Evolutionary conservation across 92 coral and sea anemone genomes (phyloP), one percentile per base, ranked within the genome.

Genomic region (Umimayanthus chanpuru): DNA sequence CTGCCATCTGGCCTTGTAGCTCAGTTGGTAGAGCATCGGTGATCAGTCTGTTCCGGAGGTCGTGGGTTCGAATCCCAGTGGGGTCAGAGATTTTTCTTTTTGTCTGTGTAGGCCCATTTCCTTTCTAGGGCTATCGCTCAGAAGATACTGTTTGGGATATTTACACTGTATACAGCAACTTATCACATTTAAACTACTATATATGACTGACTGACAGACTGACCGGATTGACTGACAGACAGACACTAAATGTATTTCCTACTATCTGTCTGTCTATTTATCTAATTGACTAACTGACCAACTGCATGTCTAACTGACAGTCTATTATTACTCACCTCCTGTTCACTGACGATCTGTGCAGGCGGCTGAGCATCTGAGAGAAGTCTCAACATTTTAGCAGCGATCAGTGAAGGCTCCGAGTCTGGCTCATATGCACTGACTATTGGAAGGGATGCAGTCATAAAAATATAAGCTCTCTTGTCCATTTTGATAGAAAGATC

Each of bases 281-380:
- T n/a, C n/a, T n/a, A 32, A 32, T 32, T 61, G 68, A 21, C 26
- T 21, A 9, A 20, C 68, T 61, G 65, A 2, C 65, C 15, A 25
- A 20, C 68, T 61, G n/a, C 0, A 8, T 21, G 26, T 4, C 68
- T 61, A 7, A 61, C 4, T 61, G 68, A 61, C 68, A 20, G 68
- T 3, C 68, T 4, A 8, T 20, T 21, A 32, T 4, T 47, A 5
- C 86, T 53, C 55, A 93, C 98, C 92, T 95, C 94, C 88, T 91
- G 91, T 30, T 94, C 96, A 47, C 72, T 94, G 38, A 81, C 26
- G 2, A 87, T 25, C 40, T 78, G 76, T 40, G 85, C 83, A 5
- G 91, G 94, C 23, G 96, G 95, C 47, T 97, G 95, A 23, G 99
- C 99, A 70, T 97, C 99, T 7, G 96, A 86, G 28, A 97, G 91